Conservation (phyloP, 2,888 invertebrate species). For the Hydraecia micacea region DNA sequence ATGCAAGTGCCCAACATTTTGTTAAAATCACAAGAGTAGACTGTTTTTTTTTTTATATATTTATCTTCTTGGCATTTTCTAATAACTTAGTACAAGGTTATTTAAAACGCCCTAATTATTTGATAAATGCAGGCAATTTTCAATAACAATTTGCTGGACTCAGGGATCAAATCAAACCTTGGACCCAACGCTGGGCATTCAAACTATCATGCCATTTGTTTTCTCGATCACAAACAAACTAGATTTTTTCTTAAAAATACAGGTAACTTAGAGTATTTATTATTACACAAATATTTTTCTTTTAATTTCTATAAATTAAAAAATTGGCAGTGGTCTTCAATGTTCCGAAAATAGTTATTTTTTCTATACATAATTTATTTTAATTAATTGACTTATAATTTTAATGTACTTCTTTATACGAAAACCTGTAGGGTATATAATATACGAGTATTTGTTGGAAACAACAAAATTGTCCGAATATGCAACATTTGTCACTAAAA, state of each 20-base stretch:
- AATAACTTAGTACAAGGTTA: not conserved
- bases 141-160: not conserved
- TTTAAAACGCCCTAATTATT: not conserved
- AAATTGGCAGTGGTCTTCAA: constrained; percentile 76
- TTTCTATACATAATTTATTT: constrained; percentile 59
- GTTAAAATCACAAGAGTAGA: not conserved
- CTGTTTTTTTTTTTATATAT: not conserved
- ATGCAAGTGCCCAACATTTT: not conserved
- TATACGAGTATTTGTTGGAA: constrained; percentile 12
- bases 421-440: constrained; percentile 78
- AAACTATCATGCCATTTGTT: not conserved
- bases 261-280: constrained; percentile 82
- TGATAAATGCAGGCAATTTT: not conserved
- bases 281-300: constrained; percentile 43
- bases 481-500: constrained; percentile 8
- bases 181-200: not conserved
- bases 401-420: constrained; percentile 68
- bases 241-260: constrained; percentile 61
- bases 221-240: constrained; percentile 49
- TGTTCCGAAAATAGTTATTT: constrained; percentile 42
- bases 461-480: constrained; percentile 35
- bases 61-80: not conserved
- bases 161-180: not conserved
- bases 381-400: constrained; percentile 59
- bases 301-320: constrained; percentile 64